Percentiles rank a stretch among this genome's conserved stretches.
Evolutionary conservation across 2,888 invertebrate genomes (phyloP).

Genomic region (Litoditis marina): DNA sequence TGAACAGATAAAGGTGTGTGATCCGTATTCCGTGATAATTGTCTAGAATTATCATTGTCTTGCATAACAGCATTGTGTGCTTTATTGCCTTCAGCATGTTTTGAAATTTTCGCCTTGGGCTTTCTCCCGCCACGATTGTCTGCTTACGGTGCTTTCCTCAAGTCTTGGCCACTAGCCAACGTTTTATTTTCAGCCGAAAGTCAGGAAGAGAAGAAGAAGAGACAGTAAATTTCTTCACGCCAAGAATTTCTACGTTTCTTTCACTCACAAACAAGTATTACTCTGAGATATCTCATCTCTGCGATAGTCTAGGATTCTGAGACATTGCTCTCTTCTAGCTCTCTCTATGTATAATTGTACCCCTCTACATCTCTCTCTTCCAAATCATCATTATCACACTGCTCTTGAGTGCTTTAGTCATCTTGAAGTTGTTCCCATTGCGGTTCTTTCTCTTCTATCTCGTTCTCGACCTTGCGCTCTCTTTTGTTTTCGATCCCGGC

Average conservation of each 20-base stretch:
- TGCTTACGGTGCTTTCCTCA: background rate
- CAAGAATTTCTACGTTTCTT: slow-evolving; percentile 8
- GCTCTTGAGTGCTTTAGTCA: slow-evolving; percentile 11
- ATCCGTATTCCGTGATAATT: too few species aligned
- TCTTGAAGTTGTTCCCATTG: background rate
- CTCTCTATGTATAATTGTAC: too few species aligned
- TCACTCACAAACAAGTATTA: slow-evolving; percentile 6
- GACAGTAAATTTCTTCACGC: slow-evolving; percentile 3
- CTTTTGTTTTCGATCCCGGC: background rate
- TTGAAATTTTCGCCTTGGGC: background rate
- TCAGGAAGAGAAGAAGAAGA: slow-evolving; percentile 16
- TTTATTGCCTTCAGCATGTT: too few species aligned
- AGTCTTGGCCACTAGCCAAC: background rate
- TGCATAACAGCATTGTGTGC: too few species aligned
- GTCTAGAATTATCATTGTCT: too few species aligned
- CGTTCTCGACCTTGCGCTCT: slow-evolving; percentile 1
- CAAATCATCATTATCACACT: too few species aligned
- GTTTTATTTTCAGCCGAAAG: slow-evolving; percentile 12
- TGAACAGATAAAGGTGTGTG: too few species aligned
- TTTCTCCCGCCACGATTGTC: slow-evolving; percentile 3
- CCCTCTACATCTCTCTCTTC: too few species aligned
- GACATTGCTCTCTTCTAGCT: background rate
- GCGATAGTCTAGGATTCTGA: slow-evolving; percentile 1
- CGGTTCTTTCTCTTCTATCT: background rate
- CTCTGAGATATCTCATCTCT: slow-evolving; percentile 3